phyloP scores from a whole-genome alignment of 2,888 invertebrate species.

The Dusona sp. region DNA sequence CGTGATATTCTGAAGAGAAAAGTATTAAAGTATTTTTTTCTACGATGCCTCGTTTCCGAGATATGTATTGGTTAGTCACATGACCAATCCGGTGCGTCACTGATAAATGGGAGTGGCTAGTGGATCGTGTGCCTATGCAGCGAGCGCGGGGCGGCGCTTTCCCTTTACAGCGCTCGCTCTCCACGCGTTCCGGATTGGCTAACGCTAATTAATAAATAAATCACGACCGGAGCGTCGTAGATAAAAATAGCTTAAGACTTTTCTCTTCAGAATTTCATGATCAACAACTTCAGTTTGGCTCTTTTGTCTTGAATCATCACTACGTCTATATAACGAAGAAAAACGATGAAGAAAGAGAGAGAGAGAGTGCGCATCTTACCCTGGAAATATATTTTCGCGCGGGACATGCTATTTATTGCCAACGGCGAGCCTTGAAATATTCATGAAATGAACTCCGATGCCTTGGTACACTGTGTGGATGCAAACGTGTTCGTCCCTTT shows the following conservation, averaged over 20 bases:
- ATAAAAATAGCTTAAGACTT: neutral
- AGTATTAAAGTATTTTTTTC: conserved; percentile 12
- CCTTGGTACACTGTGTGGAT: conserved; percentile 34
- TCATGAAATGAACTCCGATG: conserved; percentile 81
- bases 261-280: neutral
- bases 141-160: neutral
- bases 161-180: neutral
- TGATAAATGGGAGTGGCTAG: neutral
- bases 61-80: neutral
- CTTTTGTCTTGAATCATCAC: neutral
- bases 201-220: neutral
- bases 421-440: conserved; percentile 82
- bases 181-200: neutral
- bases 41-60: neutral
- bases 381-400: conserved; percentile 80
- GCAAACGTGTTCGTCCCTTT: conserved; percentile 22
- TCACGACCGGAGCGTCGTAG: neutral
- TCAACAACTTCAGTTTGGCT: neutral
- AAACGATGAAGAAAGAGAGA: conserved; percentile 25
- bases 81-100: neutral
- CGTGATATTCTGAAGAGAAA: conserved; percentile 1
- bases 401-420: conserved; percentile 81
- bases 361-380: conserved; percentile 67
- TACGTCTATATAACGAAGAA: neutral
- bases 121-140: neutral